Base-by-base conservation (phyloP, 2,888 invertebrate species). In the Branchellion lobata region DNA sequence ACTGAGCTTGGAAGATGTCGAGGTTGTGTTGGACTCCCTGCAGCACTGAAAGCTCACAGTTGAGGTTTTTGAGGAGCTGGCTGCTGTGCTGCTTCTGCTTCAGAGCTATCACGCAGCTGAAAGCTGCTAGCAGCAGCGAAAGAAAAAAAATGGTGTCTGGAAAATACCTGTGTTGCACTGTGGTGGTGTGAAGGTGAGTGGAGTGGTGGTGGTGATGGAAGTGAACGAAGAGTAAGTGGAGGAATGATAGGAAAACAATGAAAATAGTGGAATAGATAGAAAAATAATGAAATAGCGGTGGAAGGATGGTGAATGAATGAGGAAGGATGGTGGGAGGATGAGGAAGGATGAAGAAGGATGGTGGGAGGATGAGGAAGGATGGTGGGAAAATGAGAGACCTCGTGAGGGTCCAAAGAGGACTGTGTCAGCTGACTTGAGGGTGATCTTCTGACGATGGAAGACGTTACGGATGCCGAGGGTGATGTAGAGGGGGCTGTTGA, bases 371-470 rank as follows among this genome's bases (percentile, higher is more conserved):
- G 8, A 40, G 5, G 40, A 14, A 40, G 40, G 14, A 40, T 40
- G 40, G 40, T 40, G 14, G 5, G 40, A 40, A 40, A 14, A 40
- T 5, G 14, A 40, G 40, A 87, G 91, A 95, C 96, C 94, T 92
- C 95, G 95, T 33, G 97, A 96, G 81, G 96, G 94, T 74, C 99
- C 99, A 89, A 99, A 99, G 47, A 99, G 91, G 33, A 99, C 98
- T 77, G 96, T 94, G 89, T 99, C 99, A 94, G 97, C 96, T n/a
- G 99, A 98, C 89, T 99, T 98, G 71, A 99, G 90, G 1, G 95
- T 93, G 21, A 88, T 84, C 89, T 98, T 98, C 90, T 98, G 96
- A 86, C 95, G 95, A 89, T 99, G 96, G 85, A 97, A 96, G 34
- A 95, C 94, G 89, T 98, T 97, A 89, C 96, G 96, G 85, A 99